Evolutionary conservation across 2,888 invertebrate species (phyloP), one percentile per base, ranked within the genome.

Genomic region (Nomada fucata): DNA sequence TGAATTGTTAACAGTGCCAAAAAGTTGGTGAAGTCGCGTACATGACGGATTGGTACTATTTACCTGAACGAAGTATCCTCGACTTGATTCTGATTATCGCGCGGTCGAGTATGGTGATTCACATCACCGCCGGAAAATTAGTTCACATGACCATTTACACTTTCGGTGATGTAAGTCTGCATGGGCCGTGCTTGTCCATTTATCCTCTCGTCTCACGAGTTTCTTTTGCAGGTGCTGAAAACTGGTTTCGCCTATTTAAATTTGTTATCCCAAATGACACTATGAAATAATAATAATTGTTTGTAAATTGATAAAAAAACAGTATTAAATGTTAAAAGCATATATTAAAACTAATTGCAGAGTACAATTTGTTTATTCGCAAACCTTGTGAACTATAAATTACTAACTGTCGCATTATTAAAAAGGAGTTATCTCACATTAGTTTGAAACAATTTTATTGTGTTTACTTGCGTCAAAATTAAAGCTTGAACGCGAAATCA

Each of bases 91-190:
- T 92, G 55, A 85, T 92, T 50, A 86, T 91, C 5, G 52, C 82
- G 7, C 86, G 90, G 52, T 83, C 90, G 1, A 90, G 82, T 20
- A 60, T 79, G 53, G 87, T 88, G 0, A 77, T 84, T 0, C 86
- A 83, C 57, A 88, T 92, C 44, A 91, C 91, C 10, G 92, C 92
- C 55, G 92, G 91, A 47, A 92, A 91, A 75, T 76, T 92, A 72
- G 76, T 90, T 18, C 79, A 89, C 13, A 67, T 92, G 20, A 92
- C 92, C 10, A 70, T 91, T 44, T 69, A 65, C 13, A 90, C 89
- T 20, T 92, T 92, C 73, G 85, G 87, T 55, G 85, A 89, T 36
- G 92, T 92, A 75, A 85, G 90, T 90, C 76, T 13, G 10, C 10
- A 36, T 55, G 0, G 9, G 20, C 10, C 2, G 23, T 20, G 4